Conservation (phyloP, 1,140 invertebrate species). For the Orius insidiosus region DNA sequence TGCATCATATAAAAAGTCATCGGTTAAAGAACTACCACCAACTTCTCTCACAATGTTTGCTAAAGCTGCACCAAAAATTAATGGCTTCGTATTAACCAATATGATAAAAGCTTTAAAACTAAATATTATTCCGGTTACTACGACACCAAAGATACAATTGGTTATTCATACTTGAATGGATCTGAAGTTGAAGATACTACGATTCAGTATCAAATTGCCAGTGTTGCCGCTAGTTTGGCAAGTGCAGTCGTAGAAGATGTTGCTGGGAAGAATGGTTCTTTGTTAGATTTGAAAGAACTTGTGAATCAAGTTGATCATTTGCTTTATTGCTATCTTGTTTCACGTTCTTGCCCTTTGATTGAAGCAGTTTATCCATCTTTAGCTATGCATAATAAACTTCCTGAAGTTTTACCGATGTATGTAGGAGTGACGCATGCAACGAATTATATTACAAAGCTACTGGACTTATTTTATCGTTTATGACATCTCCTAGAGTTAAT, state of each 20-base stretch:
- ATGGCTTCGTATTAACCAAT: constrained; percentile 49
- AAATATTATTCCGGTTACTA: constrained; percentile 38
- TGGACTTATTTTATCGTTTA: constrained; percentile 21
- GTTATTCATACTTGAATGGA: constrained; percentile 37
- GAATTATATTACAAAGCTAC: constrained; percentile 31
- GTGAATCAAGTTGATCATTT: constrained; percentile 43
- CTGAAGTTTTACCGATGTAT: constrained; percentile 30
- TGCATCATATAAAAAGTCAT: background rate
- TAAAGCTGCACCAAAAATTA: constrained; percentile 35
- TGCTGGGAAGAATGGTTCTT: background rate
- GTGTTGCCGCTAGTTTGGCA: constrained; percentile 36
- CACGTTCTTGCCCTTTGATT: constrained; percentile 51
- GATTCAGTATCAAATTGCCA: constrained; percentile 37
- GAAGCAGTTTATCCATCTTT: constrained; percentile 26
- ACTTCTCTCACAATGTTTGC: constrained; percentile 75
- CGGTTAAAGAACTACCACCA: constrained; percentile 43
- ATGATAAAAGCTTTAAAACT: constrained; percentile 45
- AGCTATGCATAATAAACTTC: constrained; percentile 16
- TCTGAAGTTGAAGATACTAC: constrained; percentile 28
- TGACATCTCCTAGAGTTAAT: too few relatives aligned
- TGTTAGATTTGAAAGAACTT: background rate
- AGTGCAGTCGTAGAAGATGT: constrained; percentile 34
- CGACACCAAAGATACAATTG: constrained; percentile 45
- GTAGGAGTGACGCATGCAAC: constrained; percentile 34
- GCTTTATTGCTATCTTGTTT: constrained; percentile 58